phyloP scores from a whole-genome alignment of 2,888 invertebrate species.

The Dysmachus trigonus region DNA sequence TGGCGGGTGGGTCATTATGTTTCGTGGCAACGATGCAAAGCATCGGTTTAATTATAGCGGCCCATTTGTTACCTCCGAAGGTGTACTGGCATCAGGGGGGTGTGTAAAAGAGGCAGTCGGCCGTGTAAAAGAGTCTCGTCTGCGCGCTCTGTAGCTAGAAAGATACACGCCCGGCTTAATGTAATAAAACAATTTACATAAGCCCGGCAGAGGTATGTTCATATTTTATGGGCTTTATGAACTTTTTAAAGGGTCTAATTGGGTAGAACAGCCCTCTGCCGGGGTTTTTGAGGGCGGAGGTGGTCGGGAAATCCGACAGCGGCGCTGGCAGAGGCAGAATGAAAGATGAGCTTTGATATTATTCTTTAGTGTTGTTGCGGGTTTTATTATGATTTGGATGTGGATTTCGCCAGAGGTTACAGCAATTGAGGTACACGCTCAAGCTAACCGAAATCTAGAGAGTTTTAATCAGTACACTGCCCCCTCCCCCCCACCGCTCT shows the following conservation, averaged over 20 bases:
- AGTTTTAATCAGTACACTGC: constrained; percentile 33
- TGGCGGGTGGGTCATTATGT: constrained; percentile 17
- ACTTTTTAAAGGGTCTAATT: constrained; percentile 43
- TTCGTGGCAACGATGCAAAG: constrained; percentile 1
- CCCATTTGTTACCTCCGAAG: constrained; percentile 25
- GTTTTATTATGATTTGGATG: constrained; percentile 38
- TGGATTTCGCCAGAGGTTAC: constrained; percentile 2
- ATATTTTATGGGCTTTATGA: constrained; percentile 43
- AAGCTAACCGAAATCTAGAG: constrained; percentile 37
- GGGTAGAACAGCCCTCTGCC: constrained; percentile 34
- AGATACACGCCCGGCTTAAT: constrained; percentile 29
- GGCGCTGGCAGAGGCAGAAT: constrained; percentile 20
- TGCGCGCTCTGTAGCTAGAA: neutral
- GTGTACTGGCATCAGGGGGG: neutral
- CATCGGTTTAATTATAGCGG: constrained; percentile 15
- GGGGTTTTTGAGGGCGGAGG: neutral
- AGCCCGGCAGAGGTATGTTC: constrained; percentile 44
- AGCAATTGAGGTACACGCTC: neutral
- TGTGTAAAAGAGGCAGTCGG: no score
- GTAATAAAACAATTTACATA: constrained; percentile 45
- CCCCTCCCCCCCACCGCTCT: no score
- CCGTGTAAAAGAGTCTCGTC: neutral
- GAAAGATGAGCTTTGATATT: constrained; percentile 45
- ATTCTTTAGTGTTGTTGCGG: constrained; percentile 41
- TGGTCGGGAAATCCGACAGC: neutral